phyloP scores from a whole-genome alignment of 2,797 vertebrate genomes.

The Chiloscyllium punctatum region DNA sequence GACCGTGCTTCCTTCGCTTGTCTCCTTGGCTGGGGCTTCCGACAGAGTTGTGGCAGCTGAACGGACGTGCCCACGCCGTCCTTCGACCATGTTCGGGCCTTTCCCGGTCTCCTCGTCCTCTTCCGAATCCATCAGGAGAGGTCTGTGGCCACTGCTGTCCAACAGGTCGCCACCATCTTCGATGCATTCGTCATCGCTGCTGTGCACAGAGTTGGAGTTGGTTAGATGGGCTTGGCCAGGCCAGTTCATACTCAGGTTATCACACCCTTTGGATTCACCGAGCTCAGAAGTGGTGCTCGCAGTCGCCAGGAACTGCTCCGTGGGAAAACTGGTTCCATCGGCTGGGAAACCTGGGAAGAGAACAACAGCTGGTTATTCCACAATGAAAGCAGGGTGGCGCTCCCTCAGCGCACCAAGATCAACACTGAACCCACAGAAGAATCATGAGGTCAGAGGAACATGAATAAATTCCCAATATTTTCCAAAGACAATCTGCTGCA shows the following conservation, averaged over 20 bases:
- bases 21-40: neutral
- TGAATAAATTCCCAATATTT: neutral
- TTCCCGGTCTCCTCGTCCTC: slow-evolving; percentile 69
- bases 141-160: slow-evolving; percentile 83
- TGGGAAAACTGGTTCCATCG: neutral
- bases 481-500: neutral
- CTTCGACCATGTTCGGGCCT: too few species aligned
- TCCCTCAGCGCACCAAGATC: neutral
- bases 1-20: fast-evolving
- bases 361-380: neutral
- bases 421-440: neutral
- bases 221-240: slow-evolving; percentile 54
- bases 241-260: slow-evolving; percentile 41
- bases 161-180: slow-evolving; percentile 62
- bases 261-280: slow-evolving; percentile 42
- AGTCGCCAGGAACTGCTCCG: neutral
- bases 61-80: neutral
- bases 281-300: neutral
- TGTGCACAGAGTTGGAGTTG: slow-evolving; percentile 76
- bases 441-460: neutral
- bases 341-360: slow-evolving; percentile 6
- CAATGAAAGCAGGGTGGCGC: neutral
- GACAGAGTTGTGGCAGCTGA: neutral
- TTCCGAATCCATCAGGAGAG: slow-evolving; percentile 84
- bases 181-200: slow-evolving; percentile 70